Conservation (phyloP, 2,888 invertebrate genomes). For the Lepidonotus clava region DNA sequence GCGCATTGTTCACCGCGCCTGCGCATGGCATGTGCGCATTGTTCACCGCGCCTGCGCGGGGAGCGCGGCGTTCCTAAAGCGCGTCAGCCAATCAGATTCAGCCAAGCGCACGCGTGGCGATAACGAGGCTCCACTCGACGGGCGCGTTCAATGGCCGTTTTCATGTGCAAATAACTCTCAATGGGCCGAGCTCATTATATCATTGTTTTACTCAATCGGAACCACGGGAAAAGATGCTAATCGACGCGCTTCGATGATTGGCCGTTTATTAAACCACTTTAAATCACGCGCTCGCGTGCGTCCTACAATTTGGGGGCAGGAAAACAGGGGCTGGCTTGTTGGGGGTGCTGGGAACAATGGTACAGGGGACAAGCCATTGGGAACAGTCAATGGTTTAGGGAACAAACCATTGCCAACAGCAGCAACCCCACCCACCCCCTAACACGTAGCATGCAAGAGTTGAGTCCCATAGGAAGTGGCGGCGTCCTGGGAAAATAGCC, state of each 20-base stretch:
- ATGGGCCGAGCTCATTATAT: slow-evolving; percentile 44
- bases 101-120: slow-evolving; percentile 21
- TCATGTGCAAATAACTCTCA: slow-evolving; percentile 53
- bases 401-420: neutral
- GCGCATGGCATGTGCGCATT: neutral
- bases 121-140: slow-evolving; percentile 16
- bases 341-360: neutral
- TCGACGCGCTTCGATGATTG: slow-evolving; percentile 20
- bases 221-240: slow-evolving; percentile 41
- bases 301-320: slow-evolving; percentile 38
- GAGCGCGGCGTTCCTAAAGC: neutral
- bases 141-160: slow-evolving; percentile 45
- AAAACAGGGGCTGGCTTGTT: slow-evolving; percentile 1
- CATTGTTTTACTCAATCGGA: slow-evolving; percentile 53
- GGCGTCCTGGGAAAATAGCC: slow-evolving; percentile 44
- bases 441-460: slow-evolving; percentile 22
- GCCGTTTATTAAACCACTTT: slow-evolving; percentile 38
- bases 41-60: neutral
- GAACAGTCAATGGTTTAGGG: too few species aligned
- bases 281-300: slow-evolving; percentile 50
- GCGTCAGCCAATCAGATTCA: slow-evolving; percentile 44
- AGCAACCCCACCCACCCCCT: neutral
- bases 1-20: neutral
- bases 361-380: neutral
- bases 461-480: neutral